These are phyloP conservation scores for Psophia crepitans DNA, from an alignment of 2,113 vertebrate genomes.

Conservation along the genomic window DNA sequence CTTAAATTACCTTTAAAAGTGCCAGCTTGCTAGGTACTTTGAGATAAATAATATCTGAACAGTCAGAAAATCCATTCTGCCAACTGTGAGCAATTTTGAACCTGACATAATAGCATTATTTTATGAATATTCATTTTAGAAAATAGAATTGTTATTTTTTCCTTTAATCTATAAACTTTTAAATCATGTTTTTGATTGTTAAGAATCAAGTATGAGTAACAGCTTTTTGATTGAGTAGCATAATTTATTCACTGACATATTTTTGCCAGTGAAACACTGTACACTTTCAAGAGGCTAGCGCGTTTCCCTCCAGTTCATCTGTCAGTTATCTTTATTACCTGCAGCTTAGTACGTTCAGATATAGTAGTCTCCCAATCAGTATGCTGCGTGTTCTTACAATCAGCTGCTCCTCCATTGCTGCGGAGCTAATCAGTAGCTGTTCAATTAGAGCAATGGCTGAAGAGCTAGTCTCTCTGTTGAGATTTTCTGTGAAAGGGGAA, in stretches of 20 bases:
- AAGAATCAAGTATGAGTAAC: not conserved
- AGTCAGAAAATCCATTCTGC: not conserved
- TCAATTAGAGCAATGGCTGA: constrained; percentile 12
- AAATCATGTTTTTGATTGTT: not conserved
- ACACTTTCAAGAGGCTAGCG: not conserved
- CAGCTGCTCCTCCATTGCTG: not conserved
- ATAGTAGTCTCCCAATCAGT: not conserved
- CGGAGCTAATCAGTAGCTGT: constrained; percentile 5
- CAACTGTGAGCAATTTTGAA: not conserved
- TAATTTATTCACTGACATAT: not conserved
- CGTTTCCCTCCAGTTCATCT: not conserved
- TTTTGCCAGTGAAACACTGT: not conserved
- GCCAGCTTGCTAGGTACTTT: not conserved
- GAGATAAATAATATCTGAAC: not conserved
- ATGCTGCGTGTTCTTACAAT: not conserved
- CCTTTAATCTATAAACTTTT: not conserved
- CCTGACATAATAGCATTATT: not conserved
- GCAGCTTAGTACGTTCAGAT: not conserved
- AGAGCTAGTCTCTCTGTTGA: not conserved
- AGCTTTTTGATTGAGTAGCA: not conserved
- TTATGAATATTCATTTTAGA: not conserved
- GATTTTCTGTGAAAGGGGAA: not conserved
- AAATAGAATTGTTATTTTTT: not conserved
- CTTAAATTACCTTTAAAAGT: not conserved
- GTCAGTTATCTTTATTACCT: not conserved